Percentiles rank a stretch among this genome's conserved stretches.
Conservation (phyloP, 2,888 invertebrate species). For the Hipparchia sbordonii region DNA sequence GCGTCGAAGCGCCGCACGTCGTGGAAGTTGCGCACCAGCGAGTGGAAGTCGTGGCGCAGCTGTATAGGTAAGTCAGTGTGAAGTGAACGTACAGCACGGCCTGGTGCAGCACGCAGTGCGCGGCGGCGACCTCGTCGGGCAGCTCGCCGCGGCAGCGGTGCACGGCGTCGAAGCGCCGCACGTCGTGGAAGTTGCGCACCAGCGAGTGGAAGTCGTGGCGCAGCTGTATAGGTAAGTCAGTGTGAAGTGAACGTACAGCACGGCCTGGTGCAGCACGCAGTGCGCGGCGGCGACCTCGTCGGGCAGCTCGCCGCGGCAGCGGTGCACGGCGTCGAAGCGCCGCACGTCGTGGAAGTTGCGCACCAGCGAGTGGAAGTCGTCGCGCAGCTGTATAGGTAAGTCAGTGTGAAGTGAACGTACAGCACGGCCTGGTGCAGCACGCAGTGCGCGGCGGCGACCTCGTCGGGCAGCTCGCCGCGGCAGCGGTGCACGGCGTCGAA, state of each 20-base stretch:
- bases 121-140: constrained; percentile 71
- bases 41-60: no score
- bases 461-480: constrained; percentile 62
- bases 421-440: no score
- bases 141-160: constrained; percentile 46
- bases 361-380: constrained; percentile 53
- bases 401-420: no score
- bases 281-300: constrained; percentile 74
- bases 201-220: no score
- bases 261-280: constrained; percentile 73
- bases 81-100: no score
- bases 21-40: constrained; percentile 53
- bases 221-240: no score
- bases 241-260: constrained; percentile 60
- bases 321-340: constrained; percentile 35
- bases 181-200: constrained; percentile 64
- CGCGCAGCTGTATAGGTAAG: no score
- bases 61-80: no score
- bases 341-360: no score
- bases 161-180: constrained; percentile 52
- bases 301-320: constrained; percentile 53
- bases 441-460: constrained; percentile 66
- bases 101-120: constrained; percentile 46
- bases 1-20: constrained; percentile 66
- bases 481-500: constrained; percentile 42